phyloP scores from a whole-genome alignment of 1,140 invertebrate species.

The Macrobrachium nipponense region DNA sequence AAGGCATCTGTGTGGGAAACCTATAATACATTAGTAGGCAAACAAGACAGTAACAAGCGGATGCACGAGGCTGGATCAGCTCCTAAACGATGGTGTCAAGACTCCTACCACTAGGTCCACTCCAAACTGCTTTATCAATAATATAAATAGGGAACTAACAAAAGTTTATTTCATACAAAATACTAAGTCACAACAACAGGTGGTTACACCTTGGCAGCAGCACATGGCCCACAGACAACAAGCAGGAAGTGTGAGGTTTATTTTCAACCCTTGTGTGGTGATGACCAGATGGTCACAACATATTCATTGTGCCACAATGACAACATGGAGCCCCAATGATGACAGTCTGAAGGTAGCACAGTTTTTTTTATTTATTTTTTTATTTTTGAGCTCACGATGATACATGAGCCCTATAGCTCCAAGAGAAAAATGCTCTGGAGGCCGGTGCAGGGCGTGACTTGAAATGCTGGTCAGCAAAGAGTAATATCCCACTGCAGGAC shows the following conservation, averaged over 20 bases:
- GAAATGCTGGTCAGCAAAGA: conserved; percentile 55
- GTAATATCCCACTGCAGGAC: conserved; percentile 48
- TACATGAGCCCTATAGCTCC: conserved; percentile 50
- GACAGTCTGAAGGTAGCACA: not conserved
- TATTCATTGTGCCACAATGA: not conserved
- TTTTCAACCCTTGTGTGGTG: not conserved
- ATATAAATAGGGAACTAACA: conserved; percentile 59
- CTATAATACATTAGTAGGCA: conserved; percentile 62
- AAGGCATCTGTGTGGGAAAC: conserved; percentile 62
- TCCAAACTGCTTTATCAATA: conserved; percentile 50
- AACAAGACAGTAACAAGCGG: conserved; percentile 62
- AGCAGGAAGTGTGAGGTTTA: conserved; percentile 47
- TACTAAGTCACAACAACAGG: conserved; percentile 56
- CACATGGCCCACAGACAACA: conserved; percentile 56
- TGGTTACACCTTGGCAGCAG: conserved; percentile 55
- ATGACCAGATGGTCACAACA: not conserved
- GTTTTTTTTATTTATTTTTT: no score
- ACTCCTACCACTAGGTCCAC: conserved; percentile 58
- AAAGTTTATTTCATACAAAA: conserved; percentile 56
- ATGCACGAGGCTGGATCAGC: conserved; percentile 58
- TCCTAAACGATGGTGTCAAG: conserved; percentile 54
- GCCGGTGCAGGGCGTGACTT: conserved; percentile 55
- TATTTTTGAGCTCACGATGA: conserved; percentile 23
- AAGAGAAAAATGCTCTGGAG: conserved; percentile 39
- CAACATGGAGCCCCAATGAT: not conserved